A percentile compares a stretch with the other conserved stretches of the same genome.
phyloP scores from a whole-genome alignment of 1,140 invertebrate genomes.

The Armadillidium nasatum region DNA sequence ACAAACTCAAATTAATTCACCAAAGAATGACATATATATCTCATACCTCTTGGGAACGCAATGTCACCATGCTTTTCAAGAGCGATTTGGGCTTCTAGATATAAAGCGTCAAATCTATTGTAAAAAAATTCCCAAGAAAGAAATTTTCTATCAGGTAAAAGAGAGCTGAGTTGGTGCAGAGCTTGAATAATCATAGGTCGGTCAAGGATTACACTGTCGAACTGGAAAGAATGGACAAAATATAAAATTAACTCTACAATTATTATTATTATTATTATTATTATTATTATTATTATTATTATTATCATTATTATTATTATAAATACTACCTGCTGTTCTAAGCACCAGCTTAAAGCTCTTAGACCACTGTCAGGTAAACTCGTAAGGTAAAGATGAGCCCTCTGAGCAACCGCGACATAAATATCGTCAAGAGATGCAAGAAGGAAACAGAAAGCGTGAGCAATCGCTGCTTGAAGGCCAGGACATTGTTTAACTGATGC shows the following conservation, averaged over 20 bases:
- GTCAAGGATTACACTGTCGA: conserved; percentile 91
- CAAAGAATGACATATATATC: no score
- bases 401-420: conserved; percentile 88
- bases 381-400: conserved; percentile 85
- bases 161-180: conserved; percentile 89
- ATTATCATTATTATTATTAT: no score
- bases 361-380: conserved; percentile 77
- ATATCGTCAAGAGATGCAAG: conserved; percentile 94
- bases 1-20: no score
- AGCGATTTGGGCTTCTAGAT: conserved; percentile 89
- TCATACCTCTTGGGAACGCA: conserved; percentile 32
- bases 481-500: conserved; percentile 76
- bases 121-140: conserved; percentile 98
- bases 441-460: conserved; percentile 94
- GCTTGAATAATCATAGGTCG: conserved; percentile 95
- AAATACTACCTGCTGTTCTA: conserved; percentile 38
- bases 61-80: conserved; percentile 75
- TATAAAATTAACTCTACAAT: background rate
- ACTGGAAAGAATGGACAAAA: conserved; percentile 79
- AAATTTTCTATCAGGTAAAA: conserved; percentile 81
- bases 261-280: no score
- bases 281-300: no score
- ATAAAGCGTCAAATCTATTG: conserved; percentile 91
- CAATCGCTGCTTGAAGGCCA: conserved; percentile 83
- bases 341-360: conserved; percentile 46